Evolutionary conservation across 2,113 vertebrate genomes (phyloP), one percentile per base, ranked within the genome.

Genomic region (Melanerpes formicivorus): DNA sequence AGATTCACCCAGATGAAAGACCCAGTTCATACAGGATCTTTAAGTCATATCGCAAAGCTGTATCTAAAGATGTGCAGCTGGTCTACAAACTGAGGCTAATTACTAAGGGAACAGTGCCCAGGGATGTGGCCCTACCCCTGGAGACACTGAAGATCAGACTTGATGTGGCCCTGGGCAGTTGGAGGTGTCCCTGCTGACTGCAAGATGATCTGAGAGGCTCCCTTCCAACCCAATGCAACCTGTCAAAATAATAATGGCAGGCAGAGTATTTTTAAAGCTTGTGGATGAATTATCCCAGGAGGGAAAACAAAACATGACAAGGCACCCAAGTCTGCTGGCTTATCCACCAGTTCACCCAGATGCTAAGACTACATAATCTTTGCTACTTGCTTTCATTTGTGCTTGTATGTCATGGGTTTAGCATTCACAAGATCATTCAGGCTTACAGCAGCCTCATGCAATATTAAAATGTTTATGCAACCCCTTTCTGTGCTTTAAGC

Each of bases 401-500:
- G 86, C 95, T 93, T 95, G 52, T 95, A 70, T 96, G 86, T 93
- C 93, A 94, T 55, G 26, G 77, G 81, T 96, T 97, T 97, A 97
- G 92, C 92, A 97, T 96, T 96, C 96, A 95, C 76, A 96, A 93
- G 94, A 91, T 97, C 96, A 96, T 95, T 97, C 96, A 97, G 95
- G 94, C 97, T 97, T 96, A 96, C 69, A 96, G 96, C 97, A 97
- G 86, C 92, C 93, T 98, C 97, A 98, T 98, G 95, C 88, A 98
- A 97, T 97, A 97, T 98, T 98, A 98, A 98, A 97, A 96, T 97
- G 96, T 98, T 98, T 98, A 97, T 69, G 93, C 95, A 96, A 97
- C 92, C 77, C 83, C 88, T 96, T 95, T 97, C 96, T 94, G 95
- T 81, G 90, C 96, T 97, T 91, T 83, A 96, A 98, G 93, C 87